Conservation (phyloP, 2,797 vertebrate genomes). For the Thaleichthys pacificus region DNA sequence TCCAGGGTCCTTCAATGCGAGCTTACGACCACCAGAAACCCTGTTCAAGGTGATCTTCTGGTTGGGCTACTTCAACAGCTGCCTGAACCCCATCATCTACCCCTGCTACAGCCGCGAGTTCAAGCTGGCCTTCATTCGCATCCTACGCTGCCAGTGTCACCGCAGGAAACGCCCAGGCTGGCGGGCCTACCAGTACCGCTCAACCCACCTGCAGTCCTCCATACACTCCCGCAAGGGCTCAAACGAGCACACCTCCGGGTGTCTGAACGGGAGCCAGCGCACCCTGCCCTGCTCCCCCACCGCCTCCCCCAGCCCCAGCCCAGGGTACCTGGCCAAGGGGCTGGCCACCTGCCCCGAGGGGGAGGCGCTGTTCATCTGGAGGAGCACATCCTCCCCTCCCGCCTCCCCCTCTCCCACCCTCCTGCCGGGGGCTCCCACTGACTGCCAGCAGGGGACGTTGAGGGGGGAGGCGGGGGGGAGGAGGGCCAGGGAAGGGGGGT, state of each 20-base stretch:
- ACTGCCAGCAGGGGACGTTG: conserved; percentile 39
- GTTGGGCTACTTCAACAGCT: conserved; percentile 98
- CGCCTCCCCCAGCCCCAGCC: conserved; percentile 77
- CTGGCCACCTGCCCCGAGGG: conserved; percentile 75
- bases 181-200: conserved; percentile 86
- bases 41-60: conserved; percentile 97
- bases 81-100: conserved; percentile 97
- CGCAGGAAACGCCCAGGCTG: conserved; percentile 80
- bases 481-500: conserved; percentile 39
- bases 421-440: conserved; percentile 64
- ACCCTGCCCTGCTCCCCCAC: conserved; percentile 80
- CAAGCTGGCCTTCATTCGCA: conserved; percentile 93
- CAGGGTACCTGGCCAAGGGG: conserved; percentile 79
- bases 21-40: conserved; percentile 84
- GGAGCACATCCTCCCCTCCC: conserved; percentile 32
- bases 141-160: conserved; percentile 89
- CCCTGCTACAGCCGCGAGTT: conserved; percentile 97
- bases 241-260: conserved; percentile 80
- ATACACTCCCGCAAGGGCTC: conserved; percentile 84
- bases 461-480: conserved; percentile 34
- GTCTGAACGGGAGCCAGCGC: conserved; percentile 88
- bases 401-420: conserved; percentile 64
- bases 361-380: conserved; percentile 70
- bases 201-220: conserved; percentile 82
- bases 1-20: conserved; percentile 87